Conservation (phyloP, 64 coral and sea anemone genomes). For the Catalaphyllia jardinei region DNA sequence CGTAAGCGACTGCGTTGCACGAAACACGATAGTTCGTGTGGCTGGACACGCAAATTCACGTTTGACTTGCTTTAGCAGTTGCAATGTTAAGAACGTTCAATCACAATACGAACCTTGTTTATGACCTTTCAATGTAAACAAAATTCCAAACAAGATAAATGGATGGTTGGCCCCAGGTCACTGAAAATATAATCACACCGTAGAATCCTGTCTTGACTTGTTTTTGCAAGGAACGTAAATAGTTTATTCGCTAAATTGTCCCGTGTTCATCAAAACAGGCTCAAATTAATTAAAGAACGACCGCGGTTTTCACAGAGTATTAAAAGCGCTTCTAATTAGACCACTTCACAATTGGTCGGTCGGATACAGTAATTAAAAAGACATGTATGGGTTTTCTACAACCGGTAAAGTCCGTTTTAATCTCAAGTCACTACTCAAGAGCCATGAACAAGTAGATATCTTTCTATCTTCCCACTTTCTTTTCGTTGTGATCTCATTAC, state of each 20-base stretch:
- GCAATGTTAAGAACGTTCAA: not conserved
- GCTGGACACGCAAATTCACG: not conserved
- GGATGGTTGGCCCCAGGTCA: not conserved
- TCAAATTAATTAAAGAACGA: not conserved
- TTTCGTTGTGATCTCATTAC: not conserved
- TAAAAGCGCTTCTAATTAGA: not conserved
- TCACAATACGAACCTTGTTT: not conserved
- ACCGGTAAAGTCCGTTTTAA: too few relatives aligned
- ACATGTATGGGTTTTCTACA: not conserved
- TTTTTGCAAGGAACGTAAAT: not conserved
- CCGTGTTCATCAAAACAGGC: too few relatives aligned
- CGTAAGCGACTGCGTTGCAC: not conserved
- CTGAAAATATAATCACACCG: not conserved
- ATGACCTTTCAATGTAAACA: constrained; percentile 23
- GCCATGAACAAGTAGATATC: too few relatives aligned
- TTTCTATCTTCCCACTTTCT: too few relatives aligned
- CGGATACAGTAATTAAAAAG: not conserved
- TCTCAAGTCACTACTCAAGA: too few relatives aligned
- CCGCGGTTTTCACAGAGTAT: not conserved
- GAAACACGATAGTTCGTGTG: not conserved
- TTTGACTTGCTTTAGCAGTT: not conserved
- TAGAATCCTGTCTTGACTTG: not conserved
- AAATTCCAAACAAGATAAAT: not conserved
- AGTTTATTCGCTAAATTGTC: not conserved
- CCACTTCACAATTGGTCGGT: not conserved